Base-by-base conservation (phyloP, 2,797 vertebrate genomes). In the Sebastes itinus region DNA sequence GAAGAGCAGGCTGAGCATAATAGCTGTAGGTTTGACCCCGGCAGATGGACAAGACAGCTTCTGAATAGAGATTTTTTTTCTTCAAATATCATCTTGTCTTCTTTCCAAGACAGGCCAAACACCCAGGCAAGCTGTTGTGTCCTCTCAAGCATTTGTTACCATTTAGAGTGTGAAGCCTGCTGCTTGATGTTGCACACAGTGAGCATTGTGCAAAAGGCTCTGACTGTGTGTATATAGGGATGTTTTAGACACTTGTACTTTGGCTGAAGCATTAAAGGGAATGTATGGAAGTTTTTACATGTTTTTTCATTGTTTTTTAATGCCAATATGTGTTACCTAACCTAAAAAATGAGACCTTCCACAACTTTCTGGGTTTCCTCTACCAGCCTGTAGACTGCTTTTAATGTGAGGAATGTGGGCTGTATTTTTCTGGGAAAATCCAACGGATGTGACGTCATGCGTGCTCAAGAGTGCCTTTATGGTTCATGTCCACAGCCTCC, bases 11-110 rank as follows among this genome's bases (percentile, higher is more conserved):
- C 62, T 55, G 73, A 72, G 77, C 69, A 82, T 78, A 84, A 91
- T 77, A 87, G 83, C 85, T 76, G 67, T 67, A 80, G 80, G 85
- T 88, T 80, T 89, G 87, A 92, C 89, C 88, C 55, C 18, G 12
- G 52, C 74, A 82, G 86, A 93, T 82, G 85, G 87, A 89, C 49
- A 54, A 83, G 77, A 88, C 84, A 68, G 64, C 72, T 72, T 60
- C 87, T 71, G 79, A 89, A 90, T 89, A 22, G 62, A 83, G 65
- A 49, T 63, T 52, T 77, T 7, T 59, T 30, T 28, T 35, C 12
- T 78, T 55, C 52, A 73, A 63, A 86, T 60, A 80, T 77, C 35
- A 65, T 66, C 42, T 74, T 79, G 49, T 7, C 83, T 81, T 60
- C 54, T 67, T 66, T 80, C 70, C 7, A 3, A 86, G 64, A 62